phyloP scores from a whole-genome alignment of 2,797 vertebrate species.

The Phoxinus dragarum region DNA sequence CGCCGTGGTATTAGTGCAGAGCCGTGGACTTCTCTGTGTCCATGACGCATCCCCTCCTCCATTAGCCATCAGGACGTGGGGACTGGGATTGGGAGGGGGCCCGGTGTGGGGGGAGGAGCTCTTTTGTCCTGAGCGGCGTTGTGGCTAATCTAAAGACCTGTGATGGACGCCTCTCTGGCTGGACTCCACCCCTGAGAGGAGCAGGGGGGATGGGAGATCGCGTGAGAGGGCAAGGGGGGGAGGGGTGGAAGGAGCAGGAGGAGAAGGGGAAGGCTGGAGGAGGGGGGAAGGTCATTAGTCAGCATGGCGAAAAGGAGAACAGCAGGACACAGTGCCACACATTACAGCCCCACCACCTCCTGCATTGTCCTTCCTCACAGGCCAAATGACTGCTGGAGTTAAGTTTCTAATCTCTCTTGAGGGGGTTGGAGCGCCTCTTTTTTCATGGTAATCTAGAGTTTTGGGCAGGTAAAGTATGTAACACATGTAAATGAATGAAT shows the following conservation, averaged over 20 bases:
- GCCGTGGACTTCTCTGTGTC: slow-evolving; percentile 11
- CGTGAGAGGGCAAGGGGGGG: slow-evolving; percentile 48
- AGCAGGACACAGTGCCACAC: slow-evolving; percentile 60
- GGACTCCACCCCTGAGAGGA: slow-evolving; percentile 50
- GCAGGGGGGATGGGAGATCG: slow-evolving; percentile 51
- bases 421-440: slow-evolving; percentile 41
- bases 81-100: slow-evolving; percentile 11
- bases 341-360: slow-evolving; percentile 51
- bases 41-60: slow-evolving; percentile 49
- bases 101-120: slow-evolving; percentile 38
- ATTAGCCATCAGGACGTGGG: slow-evolving; percentile 23
- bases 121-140: slow-evolving; percentile 59
- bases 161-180: slow-evolving; percentile 58
- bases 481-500: slow-evolving; percentile 34
- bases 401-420: slow-evolving; percentile 51
- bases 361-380: slow-evolving; percentile 52
- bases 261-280: slow-evolving; percentile 34
- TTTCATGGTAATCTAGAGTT: slow-evolving; percentile 49
- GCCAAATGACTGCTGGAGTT: slow-evolving; percentile 52
- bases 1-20: slow-evolving; percentile 27
- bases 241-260: slow-evolving; percentile 25
- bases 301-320: slow-evolving; percentile 65
- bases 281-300: slow-evolving; percentile 69
- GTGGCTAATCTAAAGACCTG: slow-evolving; percentile 64
- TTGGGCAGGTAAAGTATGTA: slow-evolving; percentile 50